Percentiles rank a stretch among this genome's conserved stretches.
These are phyloP conservation scores for Elachura formosa DNA, from an alignment of 2,113 vertebrate genomes.

Conservation along the genomic window DNA sequence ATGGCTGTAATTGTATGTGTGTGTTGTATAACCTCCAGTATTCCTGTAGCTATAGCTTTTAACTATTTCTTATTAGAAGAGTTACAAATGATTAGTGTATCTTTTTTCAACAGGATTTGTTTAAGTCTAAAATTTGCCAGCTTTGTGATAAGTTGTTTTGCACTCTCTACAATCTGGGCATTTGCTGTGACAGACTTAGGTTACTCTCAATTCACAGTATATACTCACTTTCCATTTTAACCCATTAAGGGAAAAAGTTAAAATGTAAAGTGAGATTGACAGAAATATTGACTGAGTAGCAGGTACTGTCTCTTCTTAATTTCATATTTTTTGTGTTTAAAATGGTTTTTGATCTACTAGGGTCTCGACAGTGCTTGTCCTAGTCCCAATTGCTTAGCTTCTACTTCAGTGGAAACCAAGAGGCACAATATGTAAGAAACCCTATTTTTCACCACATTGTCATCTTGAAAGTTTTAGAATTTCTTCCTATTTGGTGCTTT, in stretches of 20 bases:
- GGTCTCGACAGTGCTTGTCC: background rate
- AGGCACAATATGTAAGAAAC: background rate
- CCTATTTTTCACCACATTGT: background rate
- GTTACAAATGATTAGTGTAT: background rate
- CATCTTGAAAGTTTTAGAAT: background rate
- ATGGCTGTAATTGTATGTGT: background rate
- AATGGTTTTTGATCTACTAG: background rate
- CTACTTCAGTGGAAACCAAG: background rate
- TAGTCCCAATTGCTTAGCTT: background rate
- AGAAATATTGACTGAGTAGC: background rate
- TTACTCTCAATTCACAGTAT: background rate
- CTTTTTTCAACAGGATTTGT: background rate
- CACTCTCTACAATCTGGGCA: background rate
- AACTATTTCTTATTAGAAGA: background rate
- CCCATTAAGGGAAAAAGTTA: background rate
- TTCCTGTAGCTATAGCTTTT: background rate
- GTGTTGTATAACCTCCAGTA: background rate
- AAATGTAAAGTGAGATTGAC: background rate
- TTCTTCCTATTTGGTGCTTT: background rate
- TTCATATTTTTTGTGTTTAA: background rate
- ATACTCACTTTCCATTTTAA: background rate
- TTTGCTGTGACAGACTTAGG: background rate
- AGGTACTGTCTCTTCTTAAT: background rate
- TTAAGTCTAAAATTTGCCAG: background rate
- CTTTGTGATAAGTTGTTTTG: background rate